These are phyloP conservation scores for Campopleginae sp. DNA, from an alignment of 2,888 invertebrate genomes.

Conservation along the genomic window DNA sequence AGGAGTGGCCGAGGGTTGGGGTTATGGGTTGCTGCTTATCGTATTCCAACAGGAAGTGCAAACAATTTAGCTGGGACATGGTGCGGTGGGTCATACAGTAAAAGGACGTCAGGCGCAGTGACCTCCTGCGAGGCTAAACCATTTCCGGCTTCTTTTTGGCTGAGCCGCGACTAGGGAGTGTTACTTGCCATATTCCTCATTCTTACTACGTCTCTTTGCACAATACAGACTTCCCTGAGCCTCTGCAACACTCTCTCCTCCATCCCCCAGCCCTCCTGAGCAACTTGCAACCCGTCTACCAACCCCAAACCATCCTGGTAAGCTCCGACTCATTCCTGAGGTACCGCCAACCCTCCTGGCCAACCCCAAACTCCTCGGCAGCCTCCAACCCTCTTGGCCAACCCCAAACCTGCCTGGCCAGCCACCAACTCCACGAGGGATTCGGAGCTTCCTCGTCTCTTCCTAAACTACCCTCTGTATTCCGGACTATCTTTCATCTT, in stretches of 20 bases:
- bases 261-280: not conserved
- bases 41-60: slow-evolving; percentile 67
- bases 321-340: slow-evolving; percentile 7
- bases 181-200: slow-evolving; percentile 24
- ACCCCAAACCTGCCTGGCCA: not conserved
- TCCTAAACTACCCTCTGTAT: slow-evolving; percentile 17
- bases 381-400: slow-evolving; percentile 24
- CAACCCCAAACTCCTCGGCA: not conserved
- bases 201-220: slow-evolving; percentile 5
- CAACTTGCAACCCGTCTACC: not conserved
- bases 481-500: slow-evolving; percentile 22
- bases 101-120: slow-evolving; percentile 67
- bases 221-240: not conserved
- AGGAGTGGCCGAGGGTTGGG: not conserved
- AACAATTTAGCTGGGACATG: slow-evolving; percentile 67
- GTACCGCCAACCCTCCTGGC: slow-evolving; percentile 5
- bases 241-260: not conserved
- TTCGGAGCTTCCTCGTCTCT: not conserved
- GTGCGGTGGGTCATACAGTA: slow-evolving; percentile 59
- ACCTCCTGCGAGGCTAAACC: slow-evolving; percentile 51
- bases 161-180: not conserved
- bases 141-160: slow-evolving; percentile 24
- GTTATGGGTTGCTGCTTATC: slow-evolving; percentile 62
- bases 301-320: not conserved
- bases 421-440: not conserved